These are phyloP conservation scores for Urocynchramus pylzowi DNA, from an alignment of 2,113 vertebrate species.

Conservation along the genomic window DNA sequence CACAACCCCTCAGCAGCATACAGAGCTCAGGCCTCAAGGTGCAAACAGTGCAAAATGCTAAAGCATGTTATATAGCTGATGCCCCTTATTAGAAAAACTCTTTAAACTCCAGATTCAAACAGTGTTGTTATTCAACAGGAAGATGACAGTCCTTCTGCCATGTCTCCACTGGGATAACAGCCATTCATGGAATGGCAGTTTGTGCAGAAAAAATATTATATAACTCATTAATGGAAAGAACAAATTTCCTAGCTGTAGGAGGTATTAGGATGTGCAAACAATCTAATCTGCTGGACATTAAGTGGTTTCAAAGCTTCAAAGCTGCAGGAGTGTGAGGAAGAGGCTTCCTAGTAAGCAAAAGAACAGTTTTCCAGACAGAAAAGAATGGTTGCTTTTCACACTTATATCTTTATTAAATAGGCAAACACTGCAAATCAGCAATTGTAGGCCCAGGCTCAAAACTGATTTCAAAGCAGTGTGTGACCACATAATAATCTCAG, in stretches of 20 bases:
- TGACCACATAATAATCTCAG: neutral
- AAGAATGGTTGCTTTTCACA: neutral
- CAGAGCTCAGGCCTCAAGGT: neutral
- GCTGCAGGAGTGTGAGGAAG: neutral
- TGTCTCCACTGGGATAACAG: neutral
- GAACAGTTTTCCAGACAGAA: neutral
- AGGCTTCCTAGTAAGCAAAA: neutral
- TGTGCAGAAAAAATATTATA: neutral
- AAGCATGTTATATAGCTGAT: neutral
- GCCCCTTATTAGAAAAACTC: neutral
- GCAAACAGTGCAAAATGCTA: neutral
- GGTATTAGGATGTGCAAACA: neutral
- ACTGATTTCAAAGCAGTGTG: neutral
- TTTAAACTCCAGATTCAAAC: neutral
- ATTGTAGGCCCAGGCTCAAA: neutral
- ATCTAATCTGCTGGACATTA: neutral
- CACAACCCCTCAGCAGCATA: neutral
- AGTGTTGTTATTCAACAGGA: neutral
- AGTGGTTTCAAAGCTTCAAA: neutral
- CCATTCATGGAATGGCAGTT: neutral
- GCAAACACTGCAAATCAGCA: neutral
- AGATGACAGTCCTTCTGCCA: neutral
- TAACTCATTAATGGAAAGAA: neutral
- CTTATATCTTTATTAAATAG: neutral
- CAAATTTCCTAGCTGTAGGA: neutral